phyloP scores from a whole-genome alignment of 2,113 vertebrate genomes.

The Oncorhynchus clarkii region DNA sequence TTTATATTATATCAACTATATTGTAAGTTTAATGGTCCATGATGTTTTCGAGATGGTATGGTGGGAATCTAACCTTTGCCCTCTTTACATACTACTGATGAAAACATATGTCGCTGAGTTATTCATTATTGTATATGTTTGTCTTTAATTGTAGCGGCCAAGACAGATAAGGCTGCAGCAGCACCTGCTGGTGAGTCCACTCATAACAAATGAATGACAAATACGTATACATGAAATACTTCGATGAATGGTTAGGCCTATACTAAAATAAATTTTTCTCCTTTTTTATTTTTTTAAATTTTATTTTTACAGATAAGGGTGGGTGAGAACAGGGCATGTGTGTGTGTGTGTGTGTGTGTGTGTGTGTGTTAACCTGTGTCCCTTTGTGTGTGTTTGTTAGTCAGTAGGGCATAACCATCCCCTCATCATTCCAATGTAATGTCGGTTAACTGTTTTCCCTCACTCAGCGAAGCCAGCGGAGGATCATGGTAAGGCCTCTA shows the following conservation, averaged over 20 bases:
- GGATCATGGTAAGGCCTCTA: slow-evolving; percentile 60
- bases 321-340: slow-evolving; percentile 45
- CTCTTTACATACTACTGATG: slow-evolving; percentile 3
- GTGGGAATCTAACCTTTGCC: too few species aligned
- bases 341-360: slow-evolving; percentile 6
- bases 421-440: not conserved
- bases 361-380: slow-evolving; percentile 13
- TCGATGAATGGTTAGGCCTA: not conserved
- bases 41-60: not conserved
- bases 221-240: not conserved
- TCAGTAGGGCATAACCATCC: not conserved
- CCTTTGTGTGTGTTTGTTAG: not conserved
- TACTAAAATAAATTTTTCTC: not conserved
- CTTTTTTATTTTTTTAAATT: not conserved
- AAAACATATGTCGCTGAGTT: slow-evolving; percentile 29
- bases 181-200: slow-evolving; percentile 72
- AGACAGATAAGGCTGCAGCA: slow-evolving; percentile 60
- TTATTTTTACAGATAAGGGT: slow-evolving; percentile 41
- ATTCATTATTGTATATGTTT: slow-evolving; percentile 58
- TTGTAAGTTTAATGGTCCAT: not conserved
- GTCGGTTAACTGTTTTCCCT: slow-evolving; percentile 44
- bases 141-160: slow-evolving; percentile 63
- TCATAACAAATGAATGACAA: slow-evolving; percentile 16
- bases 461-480: slow-evolving; percentile 49
- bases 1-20: not conserved